These are phyloP conservation scores for Tragelaphus oryx DNA, from an alignment of 2,797 vertebrate genomes.

Conservation along the genomic window DNA sequence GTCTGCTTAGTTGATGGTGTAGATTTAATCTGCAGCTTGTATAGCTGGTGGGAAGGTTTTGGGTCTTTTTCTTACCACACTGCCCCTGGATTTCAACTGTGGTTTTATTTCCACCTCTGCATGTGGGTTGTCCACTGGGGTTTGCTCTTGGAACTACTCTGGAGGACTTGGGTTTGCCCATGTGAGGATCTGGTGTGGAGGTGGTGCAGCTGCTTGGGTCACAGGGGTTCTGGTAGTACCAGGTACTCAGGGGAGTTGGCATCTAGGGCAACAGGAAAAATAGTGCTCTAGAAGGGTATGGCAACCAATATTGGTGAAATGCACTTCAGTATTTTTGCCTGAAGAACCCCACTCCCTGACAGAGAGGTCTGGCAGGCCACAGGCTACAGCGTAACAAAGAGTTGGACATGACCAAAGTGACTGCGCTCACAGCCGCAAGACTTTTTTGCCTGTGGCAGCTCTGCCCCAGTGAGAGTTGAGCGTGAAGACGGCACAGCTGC, in stretches of 20 bases:
- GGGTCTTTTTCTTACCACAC: neutral
- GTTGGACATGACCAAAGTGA: neutral
- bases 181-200: neutral
- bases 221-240: neutral
- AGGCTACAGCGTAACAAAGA: neutral
- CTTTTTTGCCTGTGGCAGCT: neutral
- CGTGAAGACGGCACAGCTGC: fast-evolving
- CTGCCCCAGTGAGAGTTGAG: neutral
- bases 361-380: neutral
- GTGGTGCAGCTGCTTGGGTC: neutral
- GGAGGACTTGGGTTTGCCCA: neutral
- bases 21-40: neutral
- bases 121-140: neutral
- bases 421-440: fast-evolving
- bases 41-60: fast-evolving
- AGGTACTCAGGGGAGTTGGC: neutral
- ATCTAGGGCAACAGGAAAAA: neutral
- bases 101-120: neutral
- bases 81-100: neutral
- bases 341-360: neutral
- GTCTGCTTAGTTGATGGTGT: fast-evolving
- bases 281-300: neutral
- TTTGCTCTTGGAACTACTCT: neutral
- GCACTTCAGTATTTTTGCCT: neutral
- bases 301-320: neutral